A percentile compares a stretch with the other conserved stretches of the same genome.
Evolutionary conservation across 2,888 invertebrate genomes (phyloP).

Genomic region (Eristalinus sepulchralis): DNA sequence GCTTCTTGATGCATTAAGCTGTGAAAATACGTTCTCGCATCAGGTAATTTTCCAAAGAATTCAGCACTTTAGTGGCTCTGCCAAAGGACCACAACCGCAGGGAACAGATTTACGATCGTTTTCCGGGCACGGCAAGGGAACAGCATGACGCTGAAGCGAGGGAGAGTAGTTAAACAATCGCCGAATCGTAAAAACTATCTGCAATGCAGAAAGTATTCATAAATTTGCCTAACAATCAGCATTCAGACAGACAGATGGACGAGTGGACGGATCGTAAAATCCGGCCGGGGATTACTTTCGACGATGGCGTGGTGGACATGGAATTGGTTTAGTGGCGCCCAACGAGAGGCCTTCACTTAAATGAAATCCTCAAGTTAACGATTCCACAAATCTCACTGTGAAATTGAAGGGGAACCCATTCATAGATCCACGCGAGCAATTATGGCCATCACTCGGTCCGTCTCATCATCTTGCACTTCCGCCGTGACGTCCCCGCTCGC

Average conservation of each 20-base stretch:
- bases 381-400: conserved; percentile 1
- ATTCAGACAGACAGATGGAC: conserved; percentile 34
- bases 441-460: conserved; percentile 1
- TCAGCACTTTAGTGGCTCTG: neutral
- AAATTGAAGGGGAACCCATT: conserved; percentile 19
- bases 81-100: neutral
- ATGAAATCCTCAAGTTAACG: conserved; percentile 35
- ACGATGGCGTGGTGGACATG: neutral
- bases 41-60: conserved; percentile 4
- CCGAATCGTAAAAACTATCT: neutral
- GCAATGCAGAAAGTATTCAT: conserved; percentile 26
- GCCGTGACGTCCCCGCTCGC: neutral
- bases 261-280: conserved; percentile 18
- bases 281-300: neutral
- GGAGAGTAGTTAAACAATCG: neutral
- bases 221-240: conserved; percentile 51
- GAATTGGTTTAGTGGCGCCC: conserved; percentile 55
- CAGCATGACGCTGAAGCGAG: neutral
- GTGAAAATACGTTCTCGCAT: conserved; percentile 25
- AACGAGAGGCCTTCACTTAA: conserved; percentile 2
- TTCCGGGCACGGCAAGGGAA: neutral
- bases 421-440: conserved; percentile 14
- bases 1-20: neutral
- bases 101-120: conserved; percentile 12
- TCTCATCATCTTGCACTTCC: conserved; percentile 24